Evolutionary conservation across 2,113 vertebrate species (phyloP).

Genomic region (Sclerurus mexicanus): DNA sequence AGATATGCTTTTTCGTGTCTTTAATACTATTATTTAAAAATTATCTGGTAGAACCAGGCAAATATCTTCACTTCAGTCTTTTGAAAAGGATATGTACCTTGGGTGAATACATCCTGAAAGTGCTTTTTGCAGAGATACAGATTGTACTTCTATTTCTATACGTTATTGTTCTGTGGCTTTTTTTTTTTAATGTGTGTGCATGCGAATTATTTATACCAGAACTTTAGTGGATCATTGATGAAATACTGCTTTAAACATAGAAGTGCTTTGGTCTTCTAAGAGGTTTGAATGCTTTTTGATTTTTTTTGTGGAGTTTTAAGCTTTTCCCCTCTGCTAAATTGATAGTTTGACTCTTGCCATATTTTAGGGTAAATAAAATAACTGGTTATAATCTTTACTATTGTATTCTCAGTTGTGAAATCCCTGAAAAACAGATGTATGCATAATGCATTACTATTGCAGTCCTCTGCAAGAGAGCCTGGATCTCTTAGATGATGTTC

Average conservation of each 20-base stretch:
- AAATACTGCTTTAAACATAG: neutral
- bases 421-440: neutral
- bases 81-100: neutral
- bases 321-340: neutral
- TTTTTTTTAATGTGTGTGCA: accelerated
- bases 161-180: neutral
- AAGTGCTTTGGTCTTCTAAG: neutral
- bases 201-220: neutral
- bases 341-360: neutral
- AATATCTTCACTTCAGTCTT: neutral
- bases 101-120: neutral
- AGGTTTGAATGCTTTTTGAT: neutral
- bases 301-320: neutral
- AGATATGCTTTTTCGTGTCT: neutral
- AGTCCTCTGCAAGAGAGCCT: neutral
- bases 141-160: neutral
- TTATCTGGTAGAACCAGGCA: neutral
- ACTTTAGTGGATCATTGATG: neutral
- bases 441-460: neutral
- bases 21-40: neutral
- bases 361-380: neutral
- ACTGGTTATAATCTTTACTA: neutral
- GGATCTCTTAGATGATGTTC: neutral
- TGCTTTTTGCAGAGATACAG: neutral
- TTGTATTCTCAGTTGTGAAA: neutral